phyloP scores from a whole-genome alignment of 2,113 vertebrate species.

The Forbesichthys papilliferus region DNA sequence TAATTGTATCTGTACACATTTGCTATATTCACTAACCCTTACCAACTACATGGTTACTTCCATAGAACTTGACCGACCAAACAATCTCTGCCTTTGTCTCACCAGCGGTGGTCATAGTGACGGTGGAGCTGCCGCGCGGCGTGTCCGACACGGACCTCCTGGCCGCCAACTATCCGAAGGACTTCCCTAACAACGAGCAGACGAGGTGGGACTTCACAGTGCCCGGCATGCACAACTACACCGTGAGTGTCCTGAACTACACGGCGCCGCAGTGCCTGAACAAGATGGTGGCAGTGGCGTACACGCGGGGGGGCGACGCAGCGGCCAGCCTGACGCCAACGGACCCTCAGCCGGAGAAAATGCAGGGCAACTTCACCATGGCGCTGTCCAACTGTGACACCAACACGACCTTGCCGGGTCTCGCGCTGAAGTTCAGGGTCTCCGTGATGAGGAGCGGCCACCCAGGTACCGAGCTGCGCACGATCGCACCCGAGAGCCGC shows the following conservation, averaged over 20 bases:
- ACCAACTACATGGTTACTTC: no score
- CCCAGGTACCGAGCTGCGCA: slow-evolving; percentile 60
- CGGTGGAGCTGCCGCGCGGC: slow-evolving; percentile 77
- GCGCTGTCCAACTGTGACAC: slow-evolving; percentile 85
- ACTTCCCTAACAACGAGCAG: slow-evolving; percentile 78
- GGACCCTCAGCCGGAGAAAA: slow-evolving; percentile 78
- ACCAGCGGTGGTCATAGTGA: slow-evolving; percentile 79
- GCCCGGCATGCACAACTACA: slow-evolving; percentile 83
- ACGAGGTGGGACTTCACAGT: slow-evolving; percentile 87
- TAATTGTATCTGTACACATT: neutral
- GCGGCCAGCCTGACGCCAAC: slow-evolving; percentile 62
- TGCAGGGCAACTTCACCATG: slow-evolving; percentile 84
- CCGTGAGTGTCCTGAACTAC: slow-evolving; percentile 73
- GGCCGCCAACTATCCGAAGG: slow-evolving; percentile 80
- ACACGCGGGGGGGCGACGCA: slow-evolving; percentile 65
- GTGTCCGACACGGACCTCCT: slow-evolving; percentile 76
- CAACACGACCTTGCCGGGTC: slow-evolving; percentile 57
- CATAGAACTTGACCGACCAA: neutral
- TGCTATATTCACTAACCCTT: neutral
- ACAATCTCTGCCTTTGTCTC: neutral
- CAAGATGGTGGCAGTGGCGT: slow-evolving; percentile 77
- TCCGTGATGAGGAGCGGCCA: slow-evolving; percentile 70
- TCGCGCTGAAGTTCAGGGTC: slow-evolving; percentile 80
- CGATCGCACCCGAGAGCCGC: no score
- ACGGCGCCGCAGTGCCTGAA: slow-evolving; percentile 80